Evolutionary conservation across 64 coral and sea anemone species (phyloP).

Genomic region (Stichodactyla helianthus): DNA sequence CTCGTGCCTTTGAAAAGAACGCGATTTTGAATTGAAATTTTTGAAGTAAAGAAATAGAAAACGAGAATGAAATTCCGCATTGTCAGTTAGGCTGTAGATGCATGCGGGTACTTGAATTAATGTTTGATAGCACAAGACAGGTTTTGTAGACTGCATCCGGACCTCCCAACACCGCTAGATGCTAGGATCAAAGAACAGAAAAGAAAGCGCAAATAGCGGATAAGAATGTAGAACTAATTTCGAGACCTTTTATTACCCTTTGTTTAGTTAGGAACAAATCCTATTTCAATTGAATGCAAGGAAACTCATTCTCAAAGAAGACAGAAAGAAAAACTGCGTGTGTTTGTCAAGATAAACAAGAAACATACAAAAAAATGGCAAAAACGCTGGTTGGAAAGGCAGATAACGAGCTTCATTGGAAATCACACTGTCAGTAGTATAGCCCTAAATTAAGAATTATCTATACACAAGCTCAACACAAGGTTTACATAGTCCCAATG

Average conservation of each 20-base stretch:
- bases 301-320: background rate
- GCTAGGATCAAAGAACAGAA: background rate
- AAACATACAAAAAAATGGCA: background rate
- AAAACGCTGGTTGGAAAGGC: constrained; percentile 1
- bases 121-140: constrained; percentile 12
- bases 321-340: background rate
- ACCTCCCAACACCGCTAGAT: background rate
- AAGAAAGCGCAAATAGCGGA: constrained; percentile 9
- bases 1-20: background rate
- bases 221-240: constrained; percentile 19
- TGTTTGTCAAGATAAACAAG: constrained; percentile 1
- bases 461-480: background rate
- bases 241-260: constrained; percentile 4
- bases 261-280: constrained; percentile 29
- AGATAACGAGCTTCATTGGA: background rate
- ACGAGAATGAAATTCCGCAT: background rate
- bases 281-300: constrained; percentile 17
- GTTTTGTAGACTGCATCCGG: background rate
- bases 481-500: background rate
- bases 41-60: background rate
- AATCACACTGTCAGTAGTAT: background rate
- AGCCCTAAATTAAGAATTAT: background rate
- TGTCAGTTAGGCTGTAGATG: constrained; percentile 3
- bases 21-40: background rate
- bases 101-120: constrained; percentile 7